A percentile compares a stretch with the other conserved stretches of the same genome.
phyloP scores from a whole-genome alignment of 2,113 vertebrate species.

The Crotalus tigris region DNA sequence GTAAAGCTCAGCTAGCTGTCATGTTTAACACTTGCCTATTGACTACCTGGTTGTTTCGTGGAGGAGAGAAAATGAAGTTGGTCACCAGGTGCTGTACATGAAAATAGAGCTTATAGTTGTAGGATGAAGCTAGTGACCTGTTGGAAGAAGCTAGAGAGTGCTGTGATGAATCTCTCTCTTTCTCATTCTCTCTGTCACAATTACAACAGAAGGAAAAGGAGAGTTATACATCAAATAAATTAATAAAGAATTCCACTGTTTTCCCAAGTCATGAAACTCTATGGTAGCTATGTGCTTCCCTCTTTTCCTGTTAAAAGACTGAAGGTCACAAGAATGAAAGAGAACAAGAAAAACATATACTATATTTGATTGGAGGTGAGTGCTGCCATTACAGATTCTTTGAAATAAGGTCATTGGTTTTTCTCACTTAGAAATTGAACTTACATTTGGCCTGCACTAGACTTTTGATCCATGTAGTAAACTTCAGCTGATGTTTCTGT shows the following conservation, averaged over 20 bases:
- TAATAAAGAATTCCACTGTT: background rate
- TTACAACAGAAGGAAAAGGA: background rate
- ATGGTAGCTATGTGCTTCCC: background rate
- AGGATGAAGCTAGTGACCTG: background rate
- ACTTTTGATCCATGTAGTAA: background rate
- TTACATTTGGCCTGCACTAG: background rate
- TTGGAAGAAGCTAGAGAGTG: background rate
- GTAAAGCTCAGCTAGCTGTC: background rate
- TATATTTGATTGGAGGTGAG: background rate
- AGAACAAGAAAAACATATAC: background rate
- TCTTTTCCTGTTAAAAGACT: background rate
- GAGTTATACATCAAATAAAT: background rate
- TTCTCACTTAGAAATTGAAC: background rate
- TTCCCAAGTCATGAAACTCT: background rate
- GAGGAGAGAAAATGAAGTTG: background rate
- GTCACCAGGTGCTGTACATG: background rate
- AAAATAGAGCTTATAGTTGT: background rate
- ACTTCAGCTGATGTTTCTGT: background rate
- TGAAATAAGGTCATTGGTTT: background rate
- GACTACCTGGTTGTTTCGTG: background rate
- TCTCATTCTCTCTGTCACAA: background rate
- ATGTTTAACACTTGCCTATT: background rate
- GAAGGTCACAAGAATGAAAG: background rate
- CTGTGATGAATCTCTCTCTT: background rate
- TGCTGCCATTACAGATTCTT: background rate